A percentile compares a stretch with the other conserved stretches of the same genome.
Conservation (phyloP, 2,797 vertebrate genomes). For the Microctenopoma lineatum region DNA sequence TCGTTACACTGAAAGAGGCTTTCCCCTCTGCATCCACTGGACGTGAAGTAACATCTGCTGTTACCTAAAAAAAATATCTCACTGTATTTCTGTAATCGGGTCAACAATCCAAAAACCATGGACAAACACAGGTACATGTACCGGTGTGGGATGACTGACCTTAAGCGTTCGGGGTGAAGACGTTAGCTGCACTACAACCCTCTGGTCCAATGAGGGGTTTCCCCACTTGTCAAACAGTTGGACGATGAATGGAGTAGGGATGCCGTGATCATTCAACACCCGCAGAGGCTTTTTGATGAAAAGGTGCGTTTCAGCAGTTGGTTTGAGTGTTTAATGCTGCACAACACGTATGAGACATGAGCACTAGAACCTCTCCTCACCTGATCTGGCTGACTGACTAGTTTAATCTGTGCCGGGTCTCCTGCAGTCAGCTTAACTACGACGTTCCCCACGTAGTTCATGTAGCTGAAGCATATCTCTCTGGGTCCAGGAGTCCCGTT, state of each 20-base stretch:
- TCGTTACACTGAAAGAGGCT: conserved; percentile 82
- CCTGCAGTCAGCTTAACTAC: conserved; percentile 86
- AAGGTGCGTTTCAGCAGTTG: background rate
- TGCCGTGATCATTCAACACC: conserved; percentile 86
- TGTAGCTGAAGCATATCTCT: conserved; percentile 90
- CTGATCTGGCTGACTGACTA: conserved; percentile 83
- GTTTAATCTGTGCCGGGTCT: conserved; percentile 82
- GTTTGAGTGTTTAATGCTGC: background rate
- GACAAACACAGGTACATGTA: too few relatives aligned
- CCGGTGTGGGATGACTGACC: conserved; percentile 44
- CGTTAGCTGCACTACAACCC: conserved; percentile 75
- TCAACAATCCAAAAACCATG: background rate
- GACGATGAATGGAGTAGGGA: conserved; percentile 83
- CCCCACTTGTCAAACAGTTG: conserved; percentile 92
- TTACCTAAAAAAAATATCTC: conserved; percentile 76
- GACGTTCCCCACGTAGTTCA: conserved; percentile 79
- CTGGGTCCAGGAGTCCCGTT: conserved; percentile 83
- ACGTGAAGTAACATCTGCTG: conserved; percentile 71
- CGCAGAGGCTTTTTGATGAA: conserved; percentile 83
- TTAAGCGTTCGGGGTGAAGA: conserved; percentile 52
- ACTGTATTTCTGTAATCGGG: background rate
- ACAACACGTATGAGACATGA: background rate
- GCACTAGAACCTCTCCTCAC: conserved; percentile 60
- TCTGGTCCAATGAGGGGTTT: conserved; percentile 85
- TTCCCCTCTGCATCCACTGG: conserved; percentile 85